Evolutionary conservation across 2,797 vertebrate species (phyloP), one percentile per base, ranked within the genome.

Genomic region (Gephyroberyx darwinii): DNA sequence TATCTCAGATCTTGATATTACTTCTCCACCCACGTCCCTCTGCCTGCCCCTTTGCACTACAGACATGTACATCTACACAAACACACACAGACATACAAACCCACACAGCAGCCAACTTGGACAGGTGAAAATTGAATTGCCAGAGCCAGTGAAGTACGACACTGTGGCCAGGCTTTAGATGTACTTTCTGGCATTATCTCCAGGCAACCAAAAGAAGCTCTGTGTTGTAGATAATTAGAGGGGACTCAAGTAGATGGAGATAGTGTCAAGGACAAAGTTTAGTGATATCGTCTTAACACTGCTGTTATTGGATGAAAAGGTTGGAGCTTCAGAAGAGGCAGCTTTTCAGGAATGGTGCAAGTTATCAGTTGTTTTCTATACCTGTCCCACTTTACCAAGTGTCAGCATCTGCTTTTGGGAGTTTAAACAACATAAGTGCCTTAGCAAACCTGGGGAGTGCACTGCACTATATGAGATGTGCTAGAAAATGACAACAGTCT

Each of bases 101-200:
- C 19, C 43, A 33, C 65, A 62, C 33, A 20, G 61, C 58, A 69
- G 70, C 68, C 63, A 26, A 73, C 55, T 65, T 48, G 58, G 84
- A 84, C 86, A 88, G 88, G 88, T 88, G 80, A 87, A 64, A 80
- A 88, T 90, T 87, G 86, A 88, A 92, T 90, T 88, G 83, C 56
- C 77, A 74, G 60, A 85, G 69, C 79, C 78, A 71, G 71, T 71
- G 55, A 85, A 84, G 80, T 88, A 66, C 86, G 68, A 84, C 76
- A 52, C 39, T 53, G 67, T 52, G 55, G 69, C 20, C 59, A 76
- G 69, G 84, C 78, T 55, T 74, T 50, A 39, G 60, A 5, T 13
- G 22, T 8, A 50, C 1, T 30, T 39, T 7, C 4, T 31, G 57
- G 79, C 73, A 64, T 88, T 89, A 83, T 74, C 69, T 74, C 30